Percentiles rank a stretch among this genome's conserved stretches.
phyloP scores from a whole-genome alignment of 1,140 invertebrate species.

The Gonioctena quinquepunctata region DNA sequence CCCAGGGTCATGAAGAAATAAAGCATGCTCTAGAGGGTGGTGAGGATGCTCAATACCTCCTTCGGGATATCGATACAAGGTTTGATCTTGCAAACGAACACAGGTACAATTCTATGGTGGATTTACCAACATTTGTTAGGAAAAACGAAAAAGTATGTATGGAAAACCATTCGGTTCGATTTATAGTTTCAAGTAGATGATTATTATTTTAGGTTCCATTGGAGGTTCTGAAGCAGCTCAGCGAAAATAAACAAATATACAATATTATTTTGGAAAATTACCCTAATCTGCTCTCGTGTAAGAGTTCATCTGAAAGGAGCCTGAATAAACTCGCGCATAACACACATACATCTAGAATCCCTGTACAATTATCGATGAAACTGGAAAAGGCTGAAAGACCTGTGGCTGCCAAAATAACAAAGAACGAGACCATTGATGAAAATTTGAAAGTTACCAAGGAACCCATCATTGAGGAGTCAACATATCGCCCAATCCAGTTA shows the following conservation, averaged over 20 bases:
- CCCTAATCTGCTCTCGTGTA: conserved; percentile 66
- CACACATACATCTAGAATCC: conserved; percentile 42
- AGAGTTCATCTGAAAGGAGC: conserved; percentile 67
- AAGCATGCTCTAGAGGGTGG: conserved; percentile 1
- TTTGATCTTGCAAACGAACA: conserved; percentile 49
- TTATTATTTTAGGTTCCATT: conserved; percentile 65
- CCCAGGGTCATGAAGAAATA: conserved; percentile 7
- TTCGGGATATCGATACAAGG: conserved; percentile 64
- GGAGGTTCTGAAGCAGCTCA: conserved; percentile 67
- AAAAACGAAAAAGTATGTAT: conserved; percentile 73
- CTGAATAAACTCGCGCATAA: conserved; percentile 52
- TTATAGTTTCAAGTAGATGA: too few relatives aligned
- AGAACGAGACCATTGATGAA: not conserved
- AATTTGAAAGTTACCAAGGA: not conserved
- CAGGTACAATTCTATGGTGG: conserved; percentile 65
- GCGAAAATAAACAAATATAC: conserved; percentile 68
- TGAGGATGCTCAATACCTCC: conserved; percentile 55
- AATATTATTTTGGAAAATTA: conserved; percentile 74
- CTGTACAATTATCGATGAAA: conserved; percentile 30
- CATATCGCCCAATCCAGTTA: conserved; percentile 2
- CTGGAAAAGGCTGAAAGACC: conserved; percentile 22
- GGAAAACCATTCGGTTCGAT: too few relatives aligned
- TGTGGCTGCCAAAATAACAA: not conserved
- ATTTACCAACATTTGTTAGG: conserved; percentile 74
- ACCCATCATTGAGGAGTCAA: not conserved